These are phyloP conservation scores for Dryobotodes eremita DNA, from an alignment of 2,888 invertebrate species.

Conservation along the genomic window DNA sequence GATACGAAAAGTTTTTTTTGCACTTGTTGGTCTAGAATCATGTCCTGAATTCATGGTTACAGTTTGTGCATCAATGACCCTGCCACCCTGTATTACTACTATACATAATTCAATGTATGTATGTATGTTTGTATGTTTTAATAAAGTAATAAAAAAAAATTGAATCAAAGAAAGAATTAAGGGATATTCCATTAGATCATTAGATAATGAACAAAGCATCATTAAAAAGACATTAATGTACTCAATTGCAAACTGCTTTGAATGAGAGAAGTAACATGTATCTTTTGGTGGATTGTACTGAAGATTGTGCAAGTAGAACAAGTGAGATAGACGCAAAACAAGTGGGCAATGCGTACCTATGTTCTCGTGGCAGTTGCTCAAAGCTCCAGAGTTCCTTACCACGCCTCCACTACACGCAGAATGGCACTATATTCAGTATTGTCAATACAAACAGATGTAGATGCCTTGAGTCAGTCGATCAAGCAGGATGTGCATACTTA, in stretches of 20 bases:
- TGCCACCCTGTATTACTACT: neutral
- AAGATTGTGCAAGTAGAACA: neutral
- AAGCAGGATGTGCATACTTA: conserved; percentile 62
- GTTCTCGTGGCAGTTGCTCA: neutral
- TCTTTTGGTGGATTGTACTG: neutral
- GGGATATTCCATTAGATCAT: neutral
- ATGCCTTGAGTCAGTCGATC: conserved; percentile 49
- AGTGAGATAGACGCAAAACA: neutral
- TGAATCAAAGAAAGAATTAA: neutral
- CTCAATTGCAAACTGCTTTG: neutral
- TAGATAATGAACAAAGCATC: neutral
- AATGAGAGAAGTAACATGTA: neutral
- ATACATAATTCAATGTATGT: neutral
- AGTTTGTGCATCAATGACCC: too few relatives aligned
- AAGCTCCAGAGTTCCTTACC: neutral
- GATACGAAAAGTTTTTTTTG: too few relatives aligned
- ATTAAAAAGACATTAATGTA: conserved; percentile 7
- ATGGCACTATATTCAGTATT: conserved; percentile 29
- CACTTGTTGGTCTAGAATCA: too few relatives aligned
- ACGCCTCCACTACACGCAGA: conserved; percentile 20
- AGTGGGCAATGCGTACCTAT: conserved; percentile 28
- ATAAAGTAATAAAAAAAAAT: neutral
- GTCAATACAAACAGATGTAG: conserved; percentile 48
- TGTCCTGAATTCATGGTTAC: too few relatives aligned
- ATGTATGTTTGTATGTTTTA: neutral